phyloP scores from a whole-genome alignment of 2,113 vertebrate species.

The Pogonocichla stellata region DNA sequence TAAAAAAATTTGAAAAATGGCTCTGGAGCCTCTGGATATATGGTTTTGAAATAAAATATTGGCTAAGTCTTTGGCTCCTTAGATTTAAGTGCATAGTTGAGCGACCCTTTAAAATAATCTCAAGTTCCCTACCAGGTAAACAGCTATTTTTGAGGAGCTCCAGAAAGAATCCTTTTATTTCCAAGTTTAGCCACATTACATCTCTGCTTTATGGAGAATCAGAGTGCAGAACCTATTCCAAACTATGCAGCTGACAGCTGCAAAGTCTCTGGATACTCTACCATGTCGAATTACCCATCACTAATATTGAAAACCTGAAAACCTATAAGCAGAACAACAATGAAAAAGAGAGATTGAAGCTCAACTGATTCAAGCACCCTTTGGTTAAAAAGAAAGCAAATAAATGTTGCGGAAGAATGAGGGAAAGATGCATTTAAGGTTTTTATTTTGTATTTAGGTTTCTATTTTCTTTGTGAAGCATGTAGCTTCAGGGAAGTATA shows the following conservation, averaged over 20 bases:
- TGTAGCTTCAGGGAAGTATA: background rate
- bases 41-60: background rate
- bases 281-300: background rate
- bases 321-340: background rate
- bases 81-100: background rate
- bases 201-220: background rate
- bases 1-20: background rate
- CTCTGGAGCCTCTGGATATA: background rate
- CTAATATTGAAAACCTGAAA: background rate
- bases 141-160: background rate
- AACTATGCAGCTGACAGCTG: background rate
- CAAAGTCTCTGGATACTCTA: background rate
- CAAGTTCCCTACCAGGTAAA: background rate
- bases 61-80: background rate
- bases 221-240: background rate
- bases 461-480: background rate
- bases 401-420: background rate
- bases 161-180: background rate
- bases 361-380: background rate
- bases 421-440: background rate
- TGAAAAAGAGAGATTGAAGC: background rate
- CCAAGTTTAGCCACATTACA: background rate
- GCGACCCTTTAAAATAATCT: background rate
- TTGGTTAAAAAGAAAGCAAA: background rate
- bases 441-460: background rate